phyloP scores from a whole-genome alignment of 2,888 invertebrate genomes.

The Hypsopygia costalis region DNA sequence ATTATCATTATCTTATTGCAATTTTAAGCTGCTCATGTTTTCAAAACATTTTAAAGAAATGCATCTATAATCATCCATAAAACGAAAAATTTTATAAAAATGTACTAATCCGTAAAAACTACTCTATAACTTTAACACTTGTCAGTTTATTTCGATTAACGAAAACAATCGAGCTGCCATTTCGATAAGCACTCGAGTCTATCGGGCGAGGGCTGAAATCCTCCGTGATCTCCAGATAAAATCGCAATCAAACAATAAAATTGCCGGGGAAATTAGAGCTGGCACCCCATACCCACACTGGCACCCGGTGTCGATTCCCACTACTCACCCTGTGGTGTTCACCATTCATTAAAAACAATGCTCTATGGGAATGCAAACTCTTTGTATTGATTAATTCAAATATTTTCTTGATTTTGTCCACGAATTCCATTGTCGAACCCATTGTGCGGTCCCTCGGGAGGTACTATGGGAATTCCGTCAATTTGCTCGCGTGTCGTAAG shows the following conservation, averaged over 20 bases:
- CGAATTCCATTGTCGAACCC: conserved; percentile 17
- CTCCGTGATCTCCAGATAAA: conserved; percentile 68
- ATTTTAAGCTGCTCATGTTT: too few relatives aligned
- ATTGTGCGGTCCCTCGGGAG: conserved; percentile 62
- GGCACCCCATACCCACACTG: conserved; percentile 40
- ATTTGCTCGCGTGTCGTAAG: conserved; percentile 71
- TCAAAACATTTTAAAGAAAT: too few relatives aligned
- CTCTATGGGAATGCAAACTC: conserved; percentile 69
- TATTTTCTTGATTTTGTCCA: conserved; percentile 57
- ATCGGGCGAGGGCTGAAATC: conserved; percentile 51
- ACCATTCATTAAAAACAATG: conserved; percentile 66
- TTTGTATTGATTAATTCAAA: conserved; percentile 77
- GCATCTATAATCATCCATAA: too few relatives aligned
- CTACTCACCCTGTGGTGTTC: conserved; percentile 45
- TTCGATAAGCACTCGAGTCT: conserved; percentile 32
- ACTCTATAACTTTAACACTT: conserved; percentile 20
- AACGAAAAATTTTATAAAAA: too few relatives aligned
- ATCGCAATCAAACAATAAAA: conserved; percentile 74
- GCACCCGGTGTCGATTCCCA: conserved; percentile 73
- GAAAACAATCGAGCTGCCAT: conserved; percentile 31
- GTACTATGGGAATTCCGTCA: conserved; percentile 74
- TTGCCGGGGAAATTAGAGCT: conserved; percentile 50
- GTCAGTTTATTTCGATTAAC: conserved; percentile 27
- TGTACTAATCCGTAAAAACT: background rate
- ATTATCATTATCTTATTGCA: too few relatives aligned